Evolutionary conservation across 2,797 vertebrate species (phyloP), one percentile per base, ranked within the genome.

Genomic region (Harpagifer antarcticus): DNA sequence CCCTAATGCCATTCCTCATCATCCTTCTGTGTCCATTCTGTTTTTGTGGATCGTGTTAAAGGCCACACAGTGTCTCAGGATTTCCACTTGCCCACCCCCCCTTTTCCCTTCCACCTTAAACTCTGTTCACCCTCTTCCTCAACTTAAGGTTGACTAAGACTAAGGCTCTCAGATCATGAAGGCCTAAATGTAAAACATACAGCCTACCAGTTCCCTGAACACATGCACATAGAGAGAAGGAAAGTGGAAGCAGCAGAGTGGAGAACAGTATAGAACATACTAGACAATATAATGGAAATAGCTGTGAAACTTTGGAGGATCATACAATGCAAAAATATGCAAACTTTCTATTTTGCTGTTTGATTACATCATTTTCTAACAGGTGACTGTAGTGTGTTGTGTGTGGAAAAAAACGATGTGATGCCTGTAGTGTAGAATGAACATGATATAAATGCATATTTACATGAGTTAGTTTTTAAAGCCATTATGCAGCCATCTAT

Each of bases 261-360:
- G 31, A 83, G 75, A 74, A 67, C 52, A 72, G 79, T 49, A 23
- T 52, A 63, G 72, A 79, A 60, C 63, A 72, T 58, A 67, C 70
- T 47, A 72, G 76, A 90, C 64, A 55, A 87, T 77, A 72, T 56
- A 60, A 84, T 76, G 72, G 76, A 84, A 92, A 86, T 91, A 91
- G 93, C 92, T 95, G 93, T 95, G 94, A 95, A 93, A 92, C 88
- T 81, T 76, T 52, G 88, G 93, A 91, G 89, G 92, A 90, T 94
- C 93, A 95, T 93, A 92, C 83, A 89, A 94, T 94, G 94, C 93
- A 94, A 95, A 95, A 95, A 96, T 95, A 96, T 96, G 95, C 95
- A 95, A 95, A 93, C 93, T 94, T 95, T 95, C 88, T 95, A 94
- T 94, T 94, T 93, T 93, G 91, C 90, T 92, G 88, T 94, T 93